phyloP scores from a whole-genome alignment of 23 tunicate species.

The Styela clava region DNA sequence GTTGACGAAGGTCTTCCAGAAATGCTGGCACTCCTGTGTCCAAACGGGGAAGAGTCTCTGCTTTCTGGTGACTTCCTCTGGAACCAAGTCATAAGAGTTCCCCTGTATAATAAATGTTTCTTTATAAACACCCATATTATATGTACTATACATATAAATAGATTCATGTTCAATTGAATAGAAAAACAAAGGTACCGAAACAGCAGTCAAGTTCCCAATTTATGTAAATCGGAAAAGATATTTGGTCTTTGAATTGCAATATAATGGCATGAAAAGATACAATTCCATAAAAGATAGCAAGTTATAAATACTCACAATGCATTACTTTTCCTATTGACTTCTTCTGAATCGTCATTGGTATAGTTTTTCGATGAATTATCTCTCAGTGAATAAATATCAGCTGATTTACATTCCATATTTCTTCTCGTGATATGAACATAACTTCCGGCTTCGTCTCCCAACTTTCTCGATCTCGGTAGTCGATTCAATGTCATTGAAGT shows the following conservation, averaged over 20 bases:
- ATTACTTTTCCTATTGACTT: background rate
- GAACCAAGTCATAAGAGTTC: conserved; percentile 11
- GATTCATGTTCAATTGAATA: too few relatives aligned
- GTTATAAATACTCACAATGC: background rate
- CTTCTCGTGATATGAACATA: background rate
- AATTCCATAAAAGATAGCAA: background rate
- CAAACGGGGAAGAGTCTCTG: background rate
- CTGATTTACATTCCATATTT: background rate
- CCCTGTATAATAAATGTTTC: background rate
- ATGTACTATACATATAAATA: too few relatives aligned
- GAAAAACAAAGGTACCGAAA: too few relatives aligned
- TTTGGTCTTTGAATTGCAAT: too few relatives aligned
- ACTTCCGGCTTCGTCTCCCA: background rate
- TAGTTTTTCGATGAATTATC: background rate
- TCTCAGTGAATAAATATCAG: background rate
- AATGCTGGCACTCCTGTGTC: background rate
- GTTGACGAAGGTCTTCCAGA: background rate
- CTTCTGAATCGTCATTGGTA: background rate
- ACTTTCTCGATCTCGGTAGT: background rate
- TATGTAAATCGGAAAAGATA: too few relatives aligned
- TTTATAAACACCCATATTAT: too few relatives aligned
- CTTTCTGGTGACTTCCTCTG: conserved; percentile 7
- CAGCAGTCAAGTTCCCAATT: too few relatives aligned
- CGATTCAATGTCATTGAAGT: background rate
- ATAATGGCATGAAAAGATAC: too few relatives aligned